Conservation (phyloP, 2,113 vertebrate genomes). For the Glareola pratincola region DNA sequence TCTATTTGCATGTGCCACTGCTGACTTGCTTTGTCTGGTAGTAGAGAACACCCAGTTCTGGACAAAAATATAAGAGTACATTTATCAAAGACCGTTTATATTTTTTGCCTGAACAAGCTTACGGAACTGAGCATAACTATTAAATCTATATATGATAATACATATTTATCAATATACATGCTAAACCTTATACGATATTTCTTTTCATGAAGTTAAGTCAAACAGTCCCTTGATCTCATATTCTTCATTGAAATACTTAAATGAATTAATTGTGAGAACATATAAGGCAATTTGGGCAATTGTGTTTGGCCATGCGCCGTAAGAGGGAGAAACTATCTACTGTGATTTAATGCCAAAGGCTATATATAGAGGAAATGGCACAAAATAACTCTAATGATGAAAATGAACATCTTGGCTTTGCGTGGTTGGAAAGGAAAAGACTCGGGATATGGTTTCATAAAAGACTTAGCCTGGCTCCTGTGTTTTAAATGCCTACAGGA, state of each 20-base stretch:
- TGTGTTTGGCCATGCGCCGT: not conserved
- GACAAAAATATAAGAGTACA: not conserved
- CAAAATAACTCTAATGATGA: not conserved
- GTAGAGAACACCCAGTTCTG: conserved; percentile 33
- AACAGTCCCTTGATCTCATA: not conserved
- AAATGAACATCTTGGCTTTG: not conserved
- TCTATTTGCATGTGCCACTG: conserved; percentile 54
- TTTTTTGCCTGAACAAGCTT: not conserved
- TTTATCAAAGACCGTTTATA: not conserved
- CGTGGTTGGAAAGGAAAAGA: not conserved
- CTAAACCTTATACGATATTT: not conserved
- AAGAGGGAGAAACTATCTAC: not conserved
- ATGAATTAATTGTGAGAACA: not conserved
- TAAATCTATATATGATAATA: not conserved
- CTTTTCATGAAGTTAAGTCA: not conserved
- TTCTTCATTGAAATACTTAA: not conserved
- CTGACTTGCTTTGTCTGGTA: conserved; percentile 37
- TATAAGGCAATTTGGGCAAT: not conserved
- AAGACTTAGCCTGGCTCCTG: not conserved
- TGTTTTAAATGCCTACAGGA: not conserved
- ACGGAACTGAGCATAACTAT: not conserved
- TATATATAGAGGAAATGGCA: not conserved
- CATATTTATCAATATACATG: not conserved
- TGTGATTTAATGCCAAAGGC: not conserved
- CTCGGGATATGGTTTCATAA: not conserved